A percentile compares a stretch with the other conserved stretches of the same genome.
Conservation (phyloP, 2,797 vertebrate genomes). For the Gambelia wislizenii region DNA sequence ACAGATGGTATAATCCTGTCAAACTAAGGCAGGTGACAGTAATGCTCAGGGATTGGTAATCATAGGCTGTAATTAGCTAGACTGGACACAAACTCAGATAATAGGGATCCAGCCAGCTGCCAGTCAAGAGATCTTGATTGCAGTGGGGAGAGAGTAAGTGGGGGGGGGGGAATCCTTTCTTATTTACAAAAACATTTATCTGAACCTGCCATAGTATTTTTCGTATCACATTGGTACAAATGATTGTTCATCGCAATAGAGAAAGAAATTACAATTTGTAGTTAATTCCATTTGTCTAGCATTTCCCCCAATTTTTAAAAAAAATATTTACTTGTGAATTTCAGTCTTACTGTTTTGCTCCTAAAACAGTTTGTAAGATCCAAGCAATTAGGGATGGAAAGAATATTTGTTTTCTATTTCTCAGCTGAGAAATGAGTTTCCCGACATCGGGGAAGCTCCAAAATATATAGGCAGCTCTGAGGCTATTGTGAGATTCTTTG, state of each 20-base stretch:
- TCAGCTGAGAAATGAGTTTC: too few relatives aligned
- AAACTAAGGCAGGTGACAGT: slow-evolving; percentile 86
- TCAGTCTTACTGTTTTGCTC: too few relatives aligned
- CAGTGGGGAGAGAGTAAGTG: slow-evolving; percentile 2
- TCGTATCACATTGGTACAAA: background rate
- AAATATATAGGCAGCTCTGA: too few relatives aligned
- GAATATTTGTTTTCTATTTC: too few relatives aligned
- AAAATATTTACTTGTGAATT: background rate
- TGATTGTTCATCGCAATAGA: background rate
- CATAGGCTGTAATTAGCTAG: slow-evolving; percentile 91
- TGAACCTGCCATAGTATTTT: background rate
- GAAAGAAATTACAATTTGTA: background rate
- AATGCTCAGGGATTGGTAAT: slow-evolving; percentile 85
- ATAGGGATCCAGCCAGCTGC: slow-evolving; percentile 90
- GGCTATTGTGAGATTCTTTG: too few relatives aligned
- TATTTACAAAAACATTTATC: background rate
- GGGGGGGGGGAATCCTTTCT: too few relatives aligned
- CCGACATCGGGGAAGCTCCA: too few relatives aligned
- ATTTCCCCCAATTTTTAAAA: background rate
- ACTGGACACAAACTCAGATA: slow-evolving; percentile 85
- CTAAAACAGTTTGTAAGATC: too few relatives aligned
- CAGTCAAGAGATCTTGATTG: slow-evolving; percentile 72
- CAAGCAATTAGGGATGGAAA: too few relatives aligned
- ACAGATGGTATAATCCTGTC: slow-evolving; percentile 92
- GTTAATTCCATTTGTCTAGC: background rate